Base-by-base conservation (phyloP, 2,113 vertebrate species). In the Grantiella picta region DNA sequence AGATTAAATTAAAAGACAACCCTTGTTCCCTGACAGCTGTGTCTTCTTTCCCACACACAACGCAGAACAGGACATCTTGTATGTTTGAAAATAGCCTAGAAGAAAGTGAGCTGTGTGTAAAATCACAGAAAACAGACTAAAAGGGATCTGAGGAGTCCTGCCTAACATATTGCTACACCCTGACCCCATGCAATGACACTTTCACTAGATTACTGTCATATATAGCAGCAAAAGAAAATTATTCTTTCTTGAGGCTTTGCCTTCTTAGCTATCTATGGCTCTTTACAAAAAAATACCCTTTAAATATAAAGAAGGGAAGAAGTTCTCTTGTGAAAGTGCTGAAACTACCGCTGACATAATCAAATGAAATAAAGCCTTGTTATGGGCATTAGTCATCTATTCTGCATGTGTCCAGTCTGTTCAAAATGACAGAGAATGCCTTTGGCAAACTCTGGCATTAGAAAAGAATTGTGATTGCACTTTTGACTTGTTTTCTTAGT, bases 1-100 rank as follows among this genome's bases (percentile, higher is more conserved):
- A 95, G 82, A 95, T 93, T 89, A 54, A 95, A 90, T 94, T 91
- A 94, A 92, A 89, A 94, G 86, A 19, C 69, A 85, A 92, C 69
- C n/a, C 47, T 86, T 91, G 76, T 71, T 72, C 80, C 40, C 79
- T 86, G 86, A 89, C 86, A 96, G 69, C 94, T 95, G 81, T 69
- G 83, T 61, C 81, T 94, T 61, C 73, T 40, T 89, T 69, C 38
- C 36, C 2, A 2, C 77, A 42, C 23, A 17, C 61, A 82, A 72
- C 49, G 49, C 56, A 25, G 53, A 84, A 76, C 53, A 91, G 40
- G 54, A 64, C 50, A 82, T 57, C 40, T 85, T 42, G 21, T 38
- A 29, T 10, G 0, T 77, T 84, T 71, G 61, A 72, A 89, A 86
- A 73, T 1, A 45, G 36, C 54, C 44, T 44, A 38, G 36, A 91